Evolutionary conservation across 53 echinoderm and acorn worm genomes (phyloP).

Genomic region (Hippasteria phrygiana): DNA sequence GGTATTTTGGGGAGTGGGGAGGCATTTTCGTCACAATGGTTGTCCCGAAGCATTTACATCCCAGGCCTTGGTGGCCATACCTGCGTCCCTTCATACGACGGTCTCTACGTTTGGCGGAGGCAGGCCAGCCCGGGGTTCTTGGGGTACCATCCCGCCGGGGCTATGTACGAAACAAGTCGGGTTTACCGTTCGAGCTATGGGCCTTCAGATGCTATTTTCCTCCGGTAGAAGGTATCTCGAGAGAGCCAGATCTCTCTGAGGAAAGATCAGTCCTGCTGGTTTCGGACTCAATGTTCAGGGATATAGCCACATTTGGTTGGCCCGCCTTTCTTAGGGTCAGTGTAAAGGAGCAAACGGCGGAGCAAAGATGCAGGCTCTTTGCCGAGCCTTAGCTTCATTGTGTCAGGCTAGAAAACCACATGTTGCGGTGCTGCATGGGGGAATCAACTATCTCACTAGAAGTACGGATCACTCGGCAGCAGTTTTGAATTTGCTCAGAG

Average conservation of each 20-base stretch:
- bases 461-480: not conserved
- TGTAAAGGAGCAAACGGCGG: slow-evolving; percentile 7
- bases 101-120: slow-evolving; percentile 15
- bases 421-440: slow-evolving; percentile 10
- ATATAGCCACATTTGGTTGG: slow-evolving; percentile 15
- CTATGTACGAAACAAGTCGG: slow-evolving; percentile 8
- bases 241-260: not conserved
- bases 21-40: slow-evolving; percentile 15
- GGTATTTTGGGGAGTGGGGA: slow-evolving; percentile 26
- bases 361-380: slow-evolving; percentile 39
- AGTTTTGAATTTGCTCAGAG: not conserved
- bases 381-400: not conserved
- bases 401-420: slow-evolving; percentile 12
- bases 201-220: slow-evolving; percentile 43
- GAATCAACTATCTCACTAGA: slow-evolving; percentile 18
- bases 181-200: slow-evolving; percentile 37
- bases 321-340: slow-evolving; percentile 13
- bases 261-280: not conserved
- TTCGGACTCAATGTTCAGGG: slow-evolving; percentile 20
- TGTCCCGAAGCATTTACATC: slow-evolving; percentile 18
- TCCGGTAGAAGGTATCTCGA: not conserved
- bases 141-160: slow-evolving; percentile 3
- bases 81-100: not conserved
- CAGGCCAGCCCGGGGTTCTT: slow-evolving; percentile 17
- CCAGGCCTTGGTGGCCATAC: slow-evolving; percentile 39